Percentiles rank a stretch among this genome's conserved stretches.
These are phyloP conservation scores for Lasioglossum vierecki DNA, from an alignment of 2,888 invertebrate species.

Conservation along the genomic window DNA sequence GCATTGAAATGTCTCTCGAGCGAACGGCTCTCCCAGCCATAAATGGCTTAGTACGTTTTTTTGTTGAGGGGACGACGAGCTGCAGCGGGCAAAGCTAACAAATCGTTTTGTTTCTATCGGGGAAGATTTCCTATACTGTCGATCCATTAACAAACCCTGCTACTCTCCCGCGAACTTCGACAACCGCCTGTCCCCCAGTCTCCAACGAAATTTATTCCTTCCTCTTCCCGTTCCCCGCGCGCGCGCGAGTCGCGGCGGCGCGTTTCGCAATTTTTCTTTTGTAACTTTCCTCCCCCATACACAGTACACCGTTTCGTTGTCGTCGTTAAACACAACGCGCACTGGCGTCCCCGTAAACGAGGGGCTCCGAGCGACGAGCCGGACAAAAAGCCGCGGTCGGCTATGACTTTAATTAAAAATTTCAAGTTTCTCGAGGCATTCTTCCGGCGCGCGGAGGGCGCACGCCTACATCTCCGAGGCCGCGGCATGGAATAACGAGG, in stretches of 20 bases:
- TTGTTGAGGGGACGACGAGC: background rate
- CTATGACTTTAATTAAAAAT: conserved; percentile 60
- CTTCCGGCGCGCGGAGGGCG: conserved; percentile 4
- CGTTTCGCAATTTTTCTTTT: background rate
- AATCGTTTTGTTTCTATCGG: conserved; percentile 4
- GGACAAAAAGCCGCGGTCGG: conserved; percentile 34
- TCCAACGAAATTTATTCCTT: conserved; percentile 1
- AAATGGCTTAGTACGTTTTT: background rate
- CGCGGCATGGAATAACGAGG: conserved; percentile 31
- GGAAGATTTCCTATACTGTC: background rate
- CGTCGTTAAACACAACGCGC: conserved; percentile 29
- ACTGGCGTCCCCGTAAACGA: background rate
- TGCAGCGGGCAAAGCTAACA: background rate
- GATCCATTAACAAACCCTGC: conserved; percentile 9
- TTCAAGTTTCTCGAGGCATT: conserved; percentile 46
- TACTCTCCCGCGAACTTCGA: conserved; percentile 3
- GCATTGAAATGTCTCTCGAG: conserved; percentile 1
- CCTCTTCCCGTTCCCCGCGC: background rate
- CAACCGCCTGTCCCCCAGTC: background rate
- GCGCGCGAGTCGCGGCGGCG: background rate
- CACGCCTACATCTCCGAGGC: conserved; percentile 12
- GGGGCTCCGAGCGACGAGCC: background rate
- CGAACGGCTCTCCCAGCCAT: background rate
- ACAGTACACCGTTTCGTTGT: background rate
- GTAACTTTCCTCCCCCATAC: background rate